Base-by-base conservation (phyloP, 1,140 invertebrate genomes). In the Triops longicaudatus region DNA sequence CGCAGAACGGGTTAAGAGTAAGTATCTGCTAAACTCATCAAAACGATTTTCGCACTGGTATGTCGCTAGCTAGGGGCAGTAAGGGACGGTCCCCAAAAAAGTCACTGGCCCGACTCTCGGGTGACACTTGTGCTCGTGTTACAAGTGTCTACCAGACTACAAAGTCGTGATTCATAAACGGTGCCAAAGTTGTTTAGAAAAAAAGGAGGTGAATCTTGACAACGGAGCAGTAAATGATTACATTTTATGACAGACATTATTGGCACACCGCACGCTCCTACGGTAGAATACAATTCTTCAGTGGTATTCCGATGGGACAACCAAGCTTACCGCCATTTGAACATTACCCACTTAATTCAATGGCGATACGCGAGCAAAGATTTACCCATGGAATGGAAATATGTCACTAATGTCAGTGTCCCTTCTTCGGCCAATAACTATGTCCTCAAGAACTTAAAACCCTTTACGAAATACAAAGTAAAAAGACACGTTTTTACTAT, bases 391-490 rank as follows among this genome's bases (percentile, higher is more conserved):
- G 84, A 87, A 7, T 94, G 93, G 92, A 89, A 91, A 79, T 92
- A 90, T 79, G 92, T 89, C 80, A 86, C 87, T 31, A 90, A 90
- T 83, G 89, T 78, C 27, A 78, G 90, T 79, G 88, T 86, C 72
- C 91, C 89, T 86, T 87, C 86, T 17, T 82, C 86, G 22, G 85
- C 90, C 71, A 88, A 90, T 78, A 88, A 88, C 11, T 88, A 91
- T n/a, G 84, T 88, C 14, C 88, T 96, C 0, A 87, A 92, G 73
- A 88, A 91, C 79, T 86, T 97, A 7, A 89, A 91, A 73, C 94
- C 95, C 0, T 97, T 94, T 82, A 93, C 93, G 0, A 94, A 93
- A 82, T 97, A 96, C 82, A 88, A 90, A 85, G 94, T 96, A 86
- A 85, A 86, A 76, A 78, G 50, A 77, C 28, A 26, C 27, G 31